Evolutionary conservation across 2,113 vertebrate genomes (phyloP).

Genomic region (Spheniscus mendiculus): DNA sequence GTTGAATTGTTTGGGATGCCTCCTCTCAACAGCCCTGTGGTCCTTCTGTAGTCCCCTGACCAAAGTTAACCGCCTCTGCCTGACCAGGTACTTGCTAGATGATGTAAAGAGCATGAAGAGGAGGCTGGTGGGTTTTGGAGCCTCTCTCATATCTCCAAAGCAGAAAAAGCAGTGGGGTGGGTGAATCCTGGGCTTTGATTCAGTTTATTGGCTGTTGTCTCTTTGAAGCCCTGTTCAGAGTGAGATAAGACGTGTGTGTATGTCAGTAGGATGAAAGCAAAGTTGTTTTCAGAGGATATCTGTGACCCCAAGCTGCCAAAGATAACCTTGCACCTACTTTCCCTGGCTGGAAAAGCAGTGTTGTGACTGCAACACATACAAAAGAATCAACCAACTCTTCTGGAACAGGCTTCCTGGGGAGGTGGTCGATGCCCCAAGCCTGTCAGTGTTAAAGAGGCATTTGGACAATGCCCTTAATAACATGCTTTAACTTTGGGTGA

Average conservation of each 20-base stretch:
- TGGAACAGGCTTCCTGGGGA: neutral
- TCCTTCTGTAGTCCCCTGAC: neutral
- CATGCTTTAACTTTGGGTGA: neutral
- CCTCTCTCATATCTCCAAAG: neutral
- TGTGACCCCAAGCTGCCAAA: neutral
- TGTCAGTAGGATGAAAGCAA: neutral
- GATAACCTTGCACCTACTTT: neutral
- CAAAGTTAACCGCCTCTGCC: neutral
- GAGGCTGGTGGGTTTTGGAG: neutral
- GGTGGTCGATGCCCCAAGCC: neutral
- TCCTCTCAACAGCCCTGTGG: neutral
- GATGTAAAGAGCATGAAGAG: neutral
- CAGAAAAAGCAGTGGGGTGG: neutral
- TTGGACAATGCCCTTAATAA: neutral
- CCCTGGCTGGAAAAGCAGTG: neutral
- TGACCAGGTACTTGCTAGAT: neutral
- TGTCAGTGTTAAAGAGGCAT: neutral
- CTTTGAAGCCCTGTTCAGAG: neutral
- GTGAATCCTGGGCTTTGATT: neutral
- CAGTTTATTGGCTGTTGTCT: neutral
- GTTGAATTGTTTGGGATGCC: neutral
- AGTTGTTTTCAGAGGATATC: neutral
- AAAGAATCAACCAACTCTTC: neutral
- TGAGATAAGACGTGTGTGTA: neutral
- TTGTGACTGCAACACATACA: accelerated